Percentiles rank a stretch among this genome's conserved stretches.
These are phyloP conservation scores for Archips crataeganus DNA, from an alignment of 2,888 invertebrate genomes.

Conservation along the genomic window DNA sequence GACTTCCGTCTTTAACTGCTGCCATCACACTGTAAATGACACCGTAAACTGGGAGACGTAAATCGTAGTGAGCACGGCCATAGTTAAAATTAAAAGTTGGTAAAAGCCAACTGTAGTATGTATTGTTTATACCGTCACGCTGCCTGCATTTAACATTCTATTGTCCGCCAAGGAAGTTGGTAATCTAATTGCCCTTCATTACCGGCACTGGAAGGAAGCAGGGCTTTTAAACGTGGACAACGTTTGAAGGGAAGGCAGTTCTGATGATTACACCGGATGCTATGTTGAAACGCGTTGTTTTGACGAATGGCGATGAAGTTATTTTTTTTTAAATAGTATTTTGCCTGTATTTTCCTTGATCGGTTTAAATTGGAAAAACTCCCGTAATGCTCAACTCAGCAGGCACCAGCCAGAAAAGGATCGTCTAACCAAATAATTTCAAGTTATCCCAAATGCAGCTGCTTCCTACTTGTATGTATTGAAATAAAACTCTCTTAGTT, in stretches of 20 bases:
- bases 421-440: not conserved
- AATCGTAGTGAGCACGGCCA: not conserved
- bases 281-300: not conserved
- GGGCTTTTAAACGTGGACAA: constrained; percentile 66
- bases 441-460: not conserved
- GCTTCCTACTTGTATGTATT: not conserved
- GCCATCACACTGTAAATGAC: not conserved
- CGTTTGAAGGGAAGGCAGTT: constrained; percentile 46
- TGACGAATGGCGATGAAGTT: not conserved
- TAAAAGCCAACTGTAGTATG: constrained; percentile 44
- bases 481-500: too few species aligned
- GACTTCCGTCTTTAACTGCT: constrained; percentile 32
- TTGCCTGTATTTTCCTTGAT: not conserved
- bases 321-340: not conserved
- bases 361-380: not conserved
- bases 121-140: constrained; percentile 54
- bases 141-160: constrained; percentile 72
- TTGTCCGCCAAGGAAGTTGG: constrained; percentile 73
- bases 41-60: not conserved
- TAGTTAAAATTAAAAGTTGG: not conserved
- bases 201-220: constrained; percentile 66
- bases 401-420: not conserved
- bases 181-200: constrained; percentile 74
- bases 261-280: constrained; percentile 7
- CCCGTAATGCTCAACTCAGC: not conserved